Conservation (phyloP, 2,797 vertebrate genomes). For the Chaetodon trifasciatus region DNA sequence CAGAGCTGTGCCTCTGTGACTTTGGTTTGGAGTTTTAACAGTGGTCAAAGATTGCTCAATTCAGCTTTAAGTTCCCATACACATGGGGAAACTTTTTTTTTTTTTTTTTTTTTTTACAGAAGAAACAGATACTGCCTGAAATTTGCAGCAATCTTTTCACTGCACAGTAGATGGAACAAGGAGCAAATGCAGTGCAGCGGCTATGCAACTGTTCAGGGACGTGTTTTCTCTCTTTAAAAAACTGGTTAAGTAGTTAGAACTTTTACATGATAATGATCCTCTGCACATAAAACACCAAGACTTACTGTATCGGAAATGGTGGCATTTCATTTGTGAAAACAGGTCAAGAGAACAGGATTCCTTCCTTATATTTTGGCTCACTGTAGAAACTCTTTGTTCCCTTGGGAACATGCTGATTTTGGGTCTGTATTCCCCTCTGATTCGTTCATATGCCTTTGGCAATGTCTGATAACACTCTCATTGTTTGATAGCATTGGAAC, state of each 20-base stretch:
- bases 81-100: background rate
- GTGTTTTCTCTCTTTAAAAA: background rate
- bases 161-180: conserved; percentile 13
- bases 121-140: background rate
- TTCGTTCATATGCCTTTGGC: conserved; percentile 69
- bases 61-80: background rate
- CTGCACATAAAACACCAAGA: conserved; percentile 24
- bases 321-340: conserved; percentile 57
- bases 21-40: background rate
- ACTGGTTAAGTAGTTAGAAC: conserved; percentile 21
- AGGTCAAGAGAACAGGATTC: conserved; percentile 61
- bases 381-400: conserved; percentile 60
- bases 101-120: background rate
- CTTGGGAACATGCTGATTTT: conserved; percentile 68
- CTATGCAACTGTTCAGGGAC: conserved; percentile 5
- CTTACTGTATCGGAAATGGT: conserved; percentile 25
- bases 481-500: conserved; percentile 76
- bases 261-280: conserved; percentile 30
- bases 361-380: conserved; percentile 60
- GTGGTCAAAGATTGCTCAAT: background rate
- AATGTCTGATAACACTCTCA: conserved; percentile 74
- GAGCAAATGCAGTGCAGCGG: background rate
- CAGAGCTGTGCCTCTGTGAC: conserved; percentile 5
- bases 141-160: background rate
- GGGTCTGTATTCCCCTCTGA: conserved; percentile 70